These are phyloP conservation scores for Galbula dea DNA, from an alignment of 2,113 vertebrate species.

Conservation along the genomic window DNA sequence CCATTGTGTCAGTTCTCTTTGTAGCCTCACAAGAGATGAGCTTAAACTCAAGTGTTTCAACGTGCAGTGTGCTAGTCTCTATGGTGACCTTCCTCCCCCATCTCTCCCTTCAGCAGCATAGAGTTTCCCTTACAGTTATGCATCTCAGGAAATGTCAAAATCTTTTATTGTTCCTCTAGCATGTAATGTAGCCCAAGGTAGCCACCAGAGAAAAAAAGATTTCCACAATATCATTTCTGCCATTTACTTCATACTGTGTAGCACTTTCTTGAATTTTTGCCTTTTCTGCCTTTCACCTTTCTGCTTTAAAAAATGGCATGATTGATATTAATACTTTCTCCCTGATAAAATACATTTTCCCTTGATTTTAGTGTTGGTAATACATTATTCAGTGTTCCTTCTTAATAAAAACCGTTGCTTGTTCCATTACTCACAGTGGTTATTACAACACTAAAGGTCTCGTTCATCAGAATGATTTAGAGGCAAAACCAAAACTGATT, in stretches of 20 bases:
- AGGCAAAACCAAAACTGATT: conserved; percentile 26
- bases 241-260: not conserved
- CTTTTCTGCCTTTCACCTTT: not conserved
- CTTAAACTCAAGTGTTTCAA: not conserved
- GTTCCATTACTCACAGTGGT: conserved; percentile 49
- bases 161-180: conserved; percentile 18
- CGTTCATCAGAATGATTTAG: conserved; percentile 39
- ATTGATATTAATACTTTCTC: conserved; percentile 44
- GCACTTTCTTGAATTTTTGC: not conserved
- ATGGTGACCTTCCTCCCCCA: not conserved
- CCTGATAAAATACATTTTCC: conserved; percentile 35
- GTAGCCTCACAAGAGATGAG: not conserved
- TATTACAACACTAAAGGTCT: conserved; percentile 49
- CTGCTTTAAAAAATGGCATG: not conserved
- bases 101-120: not conserved
- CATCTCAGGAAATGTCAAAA: not conserved
- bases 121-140: not conserved
- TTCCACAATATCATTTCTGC: conserved; percentile 13
- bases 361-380: conserved; percentile 46
- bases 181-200: conserved; percentile 8
- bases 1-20: not conserved
- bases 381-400: conserved; percentile 63
- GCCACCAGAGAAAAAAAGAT: not conserved
- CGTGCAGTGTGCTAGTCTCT: not conserved
- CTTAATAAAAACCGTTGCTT: conserved; percentile 56